Conservation (phyloP, 2,888 invertebrate species). For the Microctonus aethiopoides region DNA sequence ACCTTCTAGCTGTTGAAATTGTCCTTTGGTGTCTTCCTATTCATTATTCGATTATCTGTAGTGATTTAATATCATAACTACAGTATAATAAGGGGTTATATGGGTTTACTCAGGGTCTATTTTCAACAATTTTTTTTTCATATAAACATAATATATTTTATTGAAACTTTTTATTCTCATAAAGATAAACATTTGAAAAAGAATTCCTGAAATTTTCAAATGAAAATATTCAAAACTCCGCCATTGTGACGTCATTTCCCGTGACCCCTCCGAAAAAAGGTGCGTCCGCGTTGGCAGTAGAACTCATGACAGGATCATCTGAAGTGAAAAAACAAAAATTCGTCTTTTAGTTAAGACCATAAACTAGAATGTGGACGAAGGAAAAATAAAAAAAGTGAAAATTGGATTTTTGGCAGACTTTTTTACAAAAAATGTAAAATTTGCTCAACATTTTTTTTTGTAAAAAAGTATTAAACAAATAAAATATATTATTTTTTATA, state of each 20-base stretch:
- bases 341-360: conserved; percentile 22
- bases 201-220: conserved; percentile 10
- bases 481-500: too few relatives aligned
- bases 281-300: conserved; percentile 15
- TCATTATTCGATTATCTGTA: too few relatives aligned
- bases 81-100: conserved; percentile 31
- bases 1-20: too few relatives aligned
- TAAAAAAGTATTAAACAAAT: too few relatives aligned
- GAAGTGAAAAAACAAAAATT: conserved; percentile 27
- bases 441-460: conserved; percentile 32
- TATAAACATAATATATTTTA: conserved; percentile 28
- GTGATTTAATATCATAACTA: too few relatives aligned
- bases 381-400: conserved; percentile 27
- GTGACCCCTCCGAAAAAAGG: conserved; percentile 3
- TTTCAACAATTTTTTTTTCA: conserved; percentile 33
- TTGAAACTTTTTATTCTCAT: conserved; percentile 29
- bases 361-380: conserved; percentile 27
- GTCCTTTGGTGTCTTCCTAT: too few relatives aligned
- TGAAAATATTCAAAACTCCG: conserved; percentile 22
- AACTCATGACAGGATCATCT: conserved; percentile 25
- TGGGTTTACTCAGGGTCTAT: conserved; percentile 31
- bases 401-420: conserved; percentile 32
- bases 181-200: conserved; percentile 26
- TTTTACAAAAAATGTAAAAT: conserved; percentile 20
- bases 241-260: conserved; percentile 23